Evolutionary conservation across 1,140 invertebrate species (phyloP).

Genomic region (Achatina immaculata): DNA sequence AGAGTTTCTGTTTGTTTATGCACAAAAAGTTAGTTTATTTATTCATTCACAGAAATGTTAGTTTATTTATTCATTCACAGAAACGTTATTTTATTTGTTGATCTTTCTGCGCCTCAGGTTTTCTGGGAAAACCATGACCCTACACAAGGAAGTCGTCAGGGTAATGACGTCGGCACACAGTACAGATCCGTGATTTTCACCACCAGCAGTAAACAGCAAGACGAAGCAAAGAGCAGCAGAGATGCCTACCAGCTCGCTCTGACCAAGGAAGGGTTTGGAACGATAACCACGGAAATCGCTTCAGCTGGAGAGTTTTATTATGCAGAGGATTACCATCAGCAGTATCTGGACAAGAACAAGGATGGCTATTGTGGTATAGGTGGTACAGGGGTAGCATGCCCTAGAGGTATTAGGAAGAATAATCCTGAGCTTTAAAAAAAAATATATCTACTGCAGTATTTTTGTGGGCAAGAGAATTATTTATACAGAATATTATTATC

Average conservation of each 20-base stretch:
- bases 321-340: conserved; percentile 71
- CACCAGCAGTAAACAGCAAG: conserved; percentile 60
- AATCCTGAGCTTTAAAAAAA: no score
- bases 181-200: conserved; percentile 71
- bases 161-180: conserved; percentile 69
- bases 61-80: no score
- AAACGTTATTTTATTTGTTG: no score
- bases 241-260: conserved; percentile 60
- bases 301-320: conserved; percentile 66
- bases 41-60: no score
- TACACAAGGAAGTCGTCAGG: conserved; percentile 67
- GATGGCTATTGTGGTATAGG: conserved; percentile 68
- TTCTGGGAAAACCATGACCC: conserved; percentile 72
- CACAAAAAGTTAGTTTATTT: no score
- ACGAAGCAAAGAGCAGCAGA: conserved; percentile 55
- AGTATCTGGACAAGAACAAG: conserved; percentile 70
- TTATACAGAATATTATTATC: no score
- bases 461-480: no score
- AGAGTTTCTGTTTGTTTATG: no score
- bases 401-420: no score
- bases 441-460: no score
- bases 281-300: conserved; percentile 68
- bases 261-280: conserved; percentile 53
- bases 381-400: conserved; percentile 68
- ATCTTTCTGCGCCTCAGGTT: conserved; percentile 38